Base-by-base conservation (phyloP, 2,888 invertebrate species). In the Osmoderma eremita region DNA sequence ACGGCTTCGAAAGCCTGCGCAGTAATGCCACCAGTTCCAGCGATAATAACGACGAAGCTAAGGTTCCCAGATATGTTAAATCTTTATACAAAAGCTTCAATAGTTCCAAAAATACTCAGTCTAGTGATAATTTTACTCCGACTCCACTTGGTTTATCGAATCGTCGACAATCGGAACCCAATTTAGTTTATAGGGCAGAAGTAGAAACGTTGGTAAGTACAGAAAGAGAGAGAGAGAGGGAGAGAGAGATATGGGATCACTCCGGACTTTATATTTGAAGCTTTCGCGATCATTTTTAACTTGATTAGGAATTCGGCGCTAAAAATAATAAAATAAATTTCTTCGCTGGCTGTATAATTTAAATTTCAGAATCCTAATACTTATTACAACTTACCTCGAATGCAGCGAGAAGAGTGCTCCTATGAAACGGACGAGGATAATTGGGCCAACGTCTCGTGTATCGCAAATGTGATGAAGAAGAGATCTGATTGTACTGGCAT, bases 1-100 rank as follows among this genome's bases (percentile, higher is more conserved):
- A 94, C 77, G 94, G 93, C 12, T 93, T 94, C 76, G 94, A 94
- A 83, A 93, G 93, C 79, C 85, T 94, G 6, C 93, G 92, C 75
- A 92, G 92, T 8, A 92, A 92, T 78, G 91, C 90, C 71, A 92
- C 92, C 0, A 88, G 90, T 75, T 78, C 79, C 1, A 80, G 78
- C 63, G 80, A 79, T 71, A 78, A 78, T 70, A 78, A 76, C 65
- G 69, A 69, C 10, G 65, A 67, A 50, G 39, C 39, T 8, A 64
- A 38, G 58, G 56, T 58, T 49, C 49, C 65, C 49, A 65, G 17
- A 12, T 39, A 12, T 41, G 17, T 53, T 15, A 53, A 53, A 38
- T 53, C 38, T 10, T 53, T 30, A n/a, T 53, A 53, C 17, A 17
- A 36, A 18, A 53, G 18, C 8, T 17, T 38, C 15, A 36, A 10